These are phyloP conservation scores for Centroberyx gerrardi DNA, from an alignment of 2,797 vertebrate species.

Conservation along the genomic window DNA sequence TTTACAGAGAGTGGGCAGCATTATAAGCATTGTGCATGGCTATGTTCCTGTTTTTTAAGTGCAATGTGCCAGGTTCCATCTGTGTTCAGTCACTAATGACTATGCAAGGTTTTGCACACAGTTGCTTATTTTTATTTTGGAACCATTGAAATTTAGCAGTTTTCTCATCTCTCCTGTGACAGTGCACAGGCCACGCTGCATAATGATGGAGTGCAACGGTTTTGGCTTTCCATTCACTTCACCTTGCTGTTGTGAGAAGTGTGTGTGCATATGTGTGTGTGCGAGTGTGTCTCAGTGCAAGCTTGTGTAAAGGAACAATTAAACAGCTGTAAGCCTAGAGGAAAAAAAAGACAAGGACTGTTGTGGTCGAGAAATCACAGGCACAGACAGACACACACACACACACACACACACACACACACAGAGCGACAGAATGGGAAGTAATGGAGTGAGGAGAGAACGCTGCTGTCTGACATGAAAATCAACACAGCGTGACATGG, in stretches of 20 bases:
- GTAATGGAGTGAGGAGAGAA: conserved; percentile 80
- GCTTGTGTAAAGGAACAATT: conserved; percentile 63
- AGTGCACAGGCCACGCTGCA: conserved; percentile 34
- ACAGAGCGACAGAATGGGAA: conserved; percentile 67
- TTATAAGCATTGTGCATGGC: background rate
- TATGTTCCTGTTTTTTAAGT: conserved; percentile 2
- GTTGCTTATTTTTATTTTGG: conserved; percentile 41
- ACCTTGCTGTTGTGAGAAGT: conserved; percentile 38
- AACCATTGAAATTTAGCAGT: conserved; percentile 42
- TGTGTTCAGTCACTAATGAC: conserved; percentile 30
- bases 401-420: conserved; percentile 25
- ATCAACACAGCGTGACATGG: conserved; percentile 77
- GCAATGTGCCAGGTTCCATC: conserved; percentile 31
- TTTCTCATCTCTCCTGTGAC: conserved; percentile 51
- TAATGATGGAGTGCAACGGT: conserved; percentile 50
- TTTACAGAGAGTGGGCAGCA: conserved; percentile 4
- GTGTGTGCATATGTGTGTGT: conserved; percentile 26
- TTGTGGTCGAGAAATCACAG: conserved; percentile 61
- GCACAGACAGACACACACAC: conserved; percentile 38
- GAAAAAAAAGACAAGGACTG: conserved; percentile 41
- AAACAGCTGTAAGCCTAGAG: conserved; percentile 67
- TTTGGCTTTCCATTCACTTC: conserved; percentile 53
- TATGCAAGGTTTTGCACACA: conserved; percentile 20
- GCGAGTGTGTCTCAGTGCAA: background rate
- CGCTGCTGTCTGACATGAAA: conserved; percentile 79